A percentile compares a stretch with the other conserved stretches of the same genome.
phyloP scores from a whole-genome alignment of 1,140 invertebrate genomes.

The Drosophila nigrodunni region DNA sequence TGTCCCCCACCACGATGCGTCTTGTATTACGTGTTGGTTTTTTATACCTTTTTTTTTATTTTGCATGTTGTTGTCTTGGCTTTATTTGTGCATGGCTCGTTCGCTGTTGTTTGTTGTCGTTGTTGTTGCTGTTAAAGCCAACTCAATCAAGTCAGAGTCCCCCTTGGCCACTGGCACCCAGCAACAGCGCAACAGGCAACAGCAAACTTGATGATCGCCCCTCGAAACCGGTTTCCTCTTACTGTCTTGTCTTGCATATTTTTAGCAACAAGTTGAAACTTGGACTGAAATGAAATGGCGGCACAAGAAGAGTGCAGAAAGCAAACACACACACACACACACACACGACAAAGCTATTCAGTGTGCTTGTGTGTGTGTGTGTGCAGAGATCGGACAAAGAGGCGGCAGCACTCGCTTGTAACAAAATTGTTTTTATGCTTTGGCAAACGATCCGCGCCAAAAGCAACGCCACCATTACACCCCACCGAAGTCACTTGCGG shows the following conservation, averaged over 20 bases:
- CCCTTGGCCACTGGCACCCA: slow-evolving; percentile 67
- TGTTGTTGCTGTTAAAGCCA: slow-evolving; percentile 32
- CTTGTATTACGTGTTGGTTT: slow-evolving; percentile 80
- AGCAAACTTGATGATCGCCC: slow-evolving; percentile 45
- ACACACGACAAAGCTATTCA: slow-evolving; percentile 49
- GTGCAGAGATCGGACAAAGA: slow-evolving; percentile 58
- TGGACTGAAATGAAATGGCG: slow-evolving; percentile 20
- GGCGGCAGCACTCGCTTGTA: slow-evolving; percentile 66
- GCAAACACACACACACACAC: slow-evolving; percentile 8
- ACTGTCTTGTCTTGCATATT: slow-evolving; percentile 55
- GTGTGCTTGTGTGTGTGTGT: slow-evolving; percentile 26
- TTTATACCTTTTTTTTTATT: neutral
- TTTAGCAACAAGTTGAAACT: slow-evolving; percentile 53
- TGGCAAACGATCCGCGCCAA: slow-evolving; percentile 57
- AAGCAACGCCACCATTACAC: slow-evolving; percentile 41
- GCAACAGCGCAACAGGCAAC: slow-evolving; percentile 69
- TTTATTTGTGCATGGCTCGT: slow-evolving; percentile 67
- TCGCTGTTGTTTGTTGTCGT: slow-evolving; percentile 21
- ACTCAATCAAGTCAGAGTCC: slow-evolving; percentile 74
- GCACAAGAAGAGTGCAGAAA: slow-evolving; percentile 1
- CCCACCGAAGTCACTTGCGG: slow-evolving; percentile 9
- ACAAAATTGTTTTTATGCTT: slow-evolving; percentile 67
- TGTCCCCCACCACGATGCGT: slow-evolving; percentile 41
- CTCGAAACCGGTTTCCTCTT: slow-evolving; percentile 48
- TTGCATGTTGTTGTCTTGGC: slow-evolving; percentile 52